Conservation (phyloP, 2,113 vertebrate species). For the Noctilio leporinus region DNA sequence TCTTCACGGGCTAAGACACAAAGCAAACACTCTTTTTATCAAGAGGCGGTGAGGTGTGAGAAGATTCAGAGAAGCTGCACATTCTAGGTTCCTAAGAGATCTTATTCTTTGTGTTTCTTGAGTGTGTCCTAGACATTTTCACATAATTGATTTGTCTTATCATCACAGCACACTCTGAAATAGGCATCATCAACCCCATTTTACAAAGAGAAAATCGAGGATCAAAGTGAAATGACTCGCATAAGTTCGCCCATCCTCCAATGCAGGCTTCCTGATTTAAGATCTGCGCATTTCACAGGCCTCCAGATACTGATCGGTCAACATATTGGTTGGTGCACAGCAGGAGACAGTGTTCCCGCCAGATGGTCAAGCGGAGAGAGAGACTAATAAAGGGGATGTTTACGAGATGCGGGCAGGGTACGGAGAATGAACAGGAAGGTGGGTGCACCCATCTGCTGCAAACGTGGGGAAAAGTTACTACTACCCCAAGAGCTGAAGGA, state of each 20-base stretch:
- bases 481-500: neutral
- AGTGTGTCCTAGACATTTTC: neutral
- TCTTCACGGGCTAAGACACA: neutral
- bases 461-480: too few species aligned
- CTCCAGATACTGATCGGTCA: neutral
- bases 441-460: neutral
- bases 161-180: neutral
- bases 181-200: too few species aligned
- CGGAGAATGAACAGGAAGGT: rapidly evolving
- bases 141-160: neutral
- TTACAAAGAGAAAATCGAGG: neutral
- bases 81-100: neutral
- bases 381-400: neutral
- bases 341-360: neutral
- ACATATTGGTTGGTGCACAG: rapidly evolving
- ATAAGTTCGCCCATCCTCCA: neutral
- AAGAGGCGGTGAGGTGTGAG: neutral
- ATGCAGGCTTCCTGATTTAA: neutral
- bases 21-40: neutral
- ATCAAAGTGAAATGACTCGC: neutral
- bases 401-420: neutral
- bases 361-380: too few species aligned
- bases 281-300: neutral
- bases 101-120: neutral
- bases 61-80: neutral